These are phyloP conservation scores for Drosophila mimetica DNA, from an alignment of 2,888 invertebrate species.

Conservation along the genomic window DNA sequence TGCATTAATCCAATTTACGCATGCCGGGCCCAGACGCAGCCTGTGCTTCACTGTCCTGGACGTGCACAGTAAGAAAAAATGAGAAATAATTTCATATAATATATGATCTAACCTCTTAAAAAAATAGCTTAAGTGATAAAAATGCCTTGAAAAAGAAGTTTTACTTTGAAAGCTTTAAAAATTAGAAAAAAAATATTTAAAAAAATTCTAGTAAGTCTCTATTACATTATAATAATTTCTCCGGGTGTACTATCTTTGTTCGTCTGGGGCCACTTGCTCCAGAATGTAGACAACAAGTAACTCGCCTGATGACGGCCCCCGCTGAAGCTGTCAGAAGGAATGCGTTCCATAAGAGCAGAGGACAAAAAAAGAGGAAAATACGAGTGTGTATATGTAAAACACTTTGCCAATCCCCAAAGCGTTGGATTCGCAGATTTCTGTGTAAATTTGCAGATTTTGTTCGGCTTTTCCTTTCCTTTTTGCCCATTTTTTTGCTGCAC, in stretches of 20 bases:
- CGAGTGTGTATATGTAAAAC: slow-evolving; percentile 48
- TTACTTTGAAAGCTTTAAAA: too few relatives aligned
- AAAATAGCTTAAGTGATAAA: too few relatives aligned
- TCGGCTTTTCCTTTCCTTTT: slow-evolving; percentile 39
- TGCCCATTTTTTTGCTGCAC: slow-evolving; percentile 4
- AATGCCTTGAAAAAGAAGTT: too few relatives aligned
- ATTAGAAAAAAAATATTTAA: too few relatives aligned
- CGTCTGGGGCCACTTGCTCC: slow-evolving; percentile 65
- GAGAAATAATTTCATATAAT: neutral
- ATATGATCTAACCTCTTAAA: neutral
- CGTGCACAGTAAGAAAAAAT: slow-evolving; percentile 8
- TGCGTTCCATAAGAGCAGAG: slow-evolving; percentile 39
- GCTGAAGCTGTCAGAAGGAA: slow-evolving; percentile 63
- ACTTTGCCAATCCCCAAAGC: slow-evolving; percentile 48
- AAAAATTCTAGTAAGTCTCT: too few relatives aligned
- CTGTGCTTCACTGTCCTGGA: slow-evolving; percentile 29
- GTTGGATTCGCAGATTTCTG: slow-evolving; percentile 64
- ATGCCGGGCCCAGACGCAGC: slow-evolving; percentile 56
- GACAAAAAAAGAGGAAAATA: slow-evolving; percentile 7
- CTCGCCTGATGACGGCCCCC: slow-evolving; percentile 59
- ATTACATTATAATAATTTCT: too few relatives aligned
- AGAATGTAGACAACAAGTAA: slow-evolving; percentile 56
- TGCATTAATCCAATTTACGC: slow-evolving; percentile 82
- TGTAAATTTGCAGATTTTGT: slow-evolving; percentile 74
- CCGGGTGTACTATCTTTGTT: neutral